Percentiles rank a stretch among this genome's conserved stretches.
phyloP scores from a whole-genome alignment of 2,113 vertebrate species.

The Erinaceus europaeus region DNA sequence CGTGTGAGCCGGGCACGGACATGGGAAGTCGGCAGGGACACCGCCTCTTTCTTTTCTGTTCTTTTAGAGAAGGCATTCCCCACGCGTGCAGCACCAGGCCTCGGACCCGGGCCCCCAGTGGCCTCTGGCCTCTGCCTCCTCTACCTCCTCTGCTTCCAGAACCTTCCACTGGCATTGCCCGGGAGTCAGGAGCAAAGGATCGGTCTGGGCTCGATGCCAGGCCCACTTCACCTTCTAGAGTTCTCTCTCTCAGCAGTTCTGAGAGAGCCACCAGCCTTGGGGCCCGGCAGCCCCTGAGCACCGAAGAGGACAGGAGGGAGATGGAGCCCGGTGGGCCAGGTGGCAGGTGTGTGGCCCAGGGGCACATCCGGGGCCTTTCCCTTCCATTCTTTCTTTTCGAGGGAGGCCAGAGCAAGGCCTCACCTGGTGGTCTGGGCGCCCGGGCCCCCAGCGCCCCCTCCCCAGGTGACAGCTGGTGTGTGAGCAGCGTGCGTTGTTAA shows the following conservation, averaged over 20 bases:
- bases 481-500: constrained; percentile 62
- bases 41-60: constrained; percentile 67
- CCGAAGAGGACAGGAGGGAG: not conserved
- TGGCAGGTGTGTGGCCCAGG: no score
- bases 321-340: no score
- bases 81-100: constrained; percentile 63
- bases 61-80: constrained; percentile 77
- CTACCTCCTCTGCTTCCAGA: constrained; percentile 34
- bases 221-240: constrained; percentile 38
- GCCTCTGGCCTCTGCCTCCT: not conserved
- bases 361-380: not conserved
- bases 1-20: constrained; percentile 83
- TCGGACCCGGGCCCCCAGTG: constrained; percentile 56
- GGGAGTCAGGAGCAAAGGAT: not conserved
- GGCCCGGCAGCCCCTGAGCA: not conserved
- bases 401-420: no score
- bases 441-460: no score
- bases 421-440: no score
- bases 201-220: constrained; percentile 23
- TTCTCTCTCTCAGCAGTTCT: constrained; percentile 19
- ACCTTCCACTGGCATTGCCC: no score
- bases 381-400: not conserved
- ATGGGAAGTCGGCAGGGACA: constrained; percentile 81
- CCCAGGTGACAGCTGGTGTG: no score
- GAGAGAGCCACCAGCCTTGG: constrained; percentile 35